Percentiles rank a stretch among this genome's conserved stretches.
Conservation (phyloP, 2,888 invertebrate genomes). For the Lampropteryx suffumata region DNA sequence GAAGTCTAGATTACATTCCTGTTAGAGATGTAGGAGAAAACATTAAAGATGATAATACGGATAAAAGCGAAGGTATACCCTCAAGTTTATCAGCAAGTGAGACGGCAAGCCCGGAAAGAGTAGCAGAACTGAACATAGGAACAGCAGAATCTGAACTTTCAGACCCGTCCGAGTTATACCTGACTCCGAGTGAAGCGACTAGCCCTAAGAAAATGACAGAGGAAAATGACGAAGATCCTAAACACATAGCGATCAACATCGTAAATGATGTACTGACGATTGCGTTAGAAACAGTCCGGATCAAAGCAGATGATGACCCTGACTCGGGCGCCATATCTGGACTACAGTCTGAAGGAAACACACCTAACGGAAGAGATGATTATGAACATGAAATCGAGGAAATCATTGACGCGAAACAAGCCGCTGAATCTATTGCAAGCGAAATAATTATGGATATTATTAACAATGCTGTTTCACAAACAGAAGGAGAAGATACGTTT, state of each 20-base stretch:
- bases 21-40: slow-evolving; percentile 75
- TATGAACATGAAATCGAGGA: slow-evolving; percentile 74
- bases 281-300: slow-evolving; percentile 69
- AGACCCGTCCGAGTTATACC: slow-evolving; percentile 86
- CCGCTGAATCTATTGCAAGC: slow-evolving; percentile 61
- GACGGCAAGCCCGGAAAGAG: slow-evolving; percentile 73
- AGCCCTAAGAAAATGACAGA: slow-evolving; percentile 72
- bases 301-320: slow-evolving; percentile 73
- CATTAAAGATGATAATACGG: slow-evolving; percentile 72
- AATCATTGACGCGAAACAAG: slow-evolving; percentile 59
- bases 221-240: slow-evolving; percentile 63
- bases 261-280: slow-evolving; percentile 77
- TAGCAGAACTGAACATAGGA: slow-evolving; percentile 62
- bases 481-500: slow-evolving; percentile 37
- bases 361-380: slow-evolving; percentile 73
- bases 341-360: slow-evolving; percentile 72
- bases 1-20: slow-evolving; percentile 77
- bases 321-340: slow-evolving; percentile 78
- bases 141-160: slow-evolving; percentile 84
- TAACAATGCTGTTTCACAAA: slow-evolving; percentile 52
- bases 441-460: slow-evolving; percentile 67
- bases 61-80: slow-evolving; percentile 76
- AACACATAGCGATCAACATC: slow-evolving; percentile 71
- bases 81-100: slow-evolving; percentile 77
- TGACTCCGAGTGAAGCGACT: slow-evolving; percentile 86